Base-by-base conservation (phyloP, 2,113 vertebrate species). In the Oreochromis spilurus region DNA sequence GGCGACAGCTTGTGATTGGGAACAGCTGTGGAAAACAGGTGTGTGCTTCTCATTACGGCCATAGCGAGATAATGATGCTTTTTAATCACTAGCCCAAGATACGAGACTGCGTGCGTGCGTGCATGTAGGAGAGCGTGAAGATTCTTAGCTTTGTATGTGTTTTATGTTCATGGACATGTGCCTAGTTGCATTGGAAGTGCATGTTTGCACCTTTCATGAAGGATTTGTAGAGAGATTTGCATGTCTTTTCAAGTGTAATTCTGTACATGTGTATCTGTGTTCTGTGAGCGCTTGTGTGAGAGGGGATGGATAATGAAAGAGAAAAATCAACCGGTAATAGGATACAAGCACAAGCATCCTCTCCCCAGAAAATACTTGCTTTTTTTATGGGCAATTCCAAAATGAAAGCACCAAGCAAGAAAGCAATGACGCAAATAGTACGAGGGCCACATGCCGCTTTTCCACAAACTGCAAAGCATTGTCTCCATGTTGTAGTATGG, bases 1-100 rank as follows among this genome's bases (percentile, higher is more conserved):
- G 90, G 87, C 62, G 80, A 60, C 89, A 88, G 93, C 92, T 94
- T 90, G 94, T 88, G 92, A 89, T 81, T 5, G 24, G 55, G 83
- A 94, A 82, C 94, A 95, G 94, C 89, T 93, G 95, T 72, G 81
- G 75, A 78, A 88, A 94, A 94, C 94, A 96, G 94, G 95, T 95
- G 95, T 93, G 93, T 55, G 92, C 72, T 89, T 90, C 93, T 92
- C 93, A 91, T 92, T 95, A 90, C 1, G 16, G 79, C 86, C 83
- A 50, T 19, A 83, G 87, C 9, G 36, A 77, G 82, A 85, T 89
- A 92, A 91, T 84, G 89, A 95, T 57, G 83, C 83, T 83, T 92
- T 92, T 93, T 91, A 93, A 92, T 95, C 91, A 92, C 89, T 14
- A 82, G 55, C 48, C 43, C 26, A 36, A 13, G 72, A 81, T 54